These are phyloP conservation scores for Pterophyllum scalare DNA, from an alignment of 2,113 vertebrate species.

Conservation along the genomic window DNA sequence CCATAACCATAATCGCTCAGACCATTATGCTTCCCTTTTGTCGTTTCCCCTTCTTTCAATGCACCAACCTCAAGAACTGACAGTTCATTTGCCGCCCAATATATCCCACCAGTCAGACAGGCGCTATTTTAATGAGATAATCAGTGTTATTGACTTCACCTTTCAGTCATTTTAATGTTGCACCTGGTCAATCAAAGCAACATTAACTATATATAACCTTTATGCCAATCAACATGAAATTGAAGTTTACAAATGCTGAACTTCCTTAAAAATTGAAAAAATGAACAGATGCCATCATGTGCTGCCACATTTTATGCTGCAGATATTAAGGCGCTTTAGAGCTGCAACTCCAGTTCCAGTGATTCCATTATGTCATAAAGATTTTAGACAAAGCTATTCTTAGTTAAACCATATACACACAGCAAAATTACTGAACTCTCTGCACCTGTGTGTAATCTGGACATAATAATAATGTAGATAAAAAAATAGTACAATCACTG, in stretches of 20 bases:
- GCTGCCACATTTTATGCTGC: not conserved
- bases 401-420: not conserved
- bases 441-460: not conserved
- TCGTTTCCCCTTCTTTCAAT: not conserved
- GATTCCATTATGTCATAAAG: not conserved
- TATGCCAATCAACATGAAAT: not conserved
- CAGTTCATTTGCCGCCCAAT: not conserved
- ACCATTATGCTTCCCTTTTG: not conserved
- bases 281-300: not conserved
- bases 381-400: not conserved
- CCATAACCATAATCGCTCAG: not conserved
- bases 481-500: not conserved
- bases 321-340: not conserved
- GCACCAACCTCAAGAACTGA: not conserved
- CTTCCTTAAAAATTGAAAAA: not conserved
- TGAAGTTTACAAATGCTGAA: not conserved
- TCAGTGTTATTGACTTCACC: not conserved
- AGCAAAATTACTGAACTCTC: not conserved
- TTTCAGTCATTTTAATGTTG: constrained; percentile 10
- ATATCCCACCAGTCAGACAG: not conserved
- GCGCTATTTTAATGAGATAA: not conserved
- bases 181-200: not conserved
- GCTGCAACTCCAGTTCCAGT: not conserved
- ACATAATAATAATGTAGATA: not conserved
- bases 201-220: not conserved